These are phyloP conservation scores for Erebia epiphron DNA, from an alignment of 2,888 invertebrate species.

Conservation along the genomic window DNA sequence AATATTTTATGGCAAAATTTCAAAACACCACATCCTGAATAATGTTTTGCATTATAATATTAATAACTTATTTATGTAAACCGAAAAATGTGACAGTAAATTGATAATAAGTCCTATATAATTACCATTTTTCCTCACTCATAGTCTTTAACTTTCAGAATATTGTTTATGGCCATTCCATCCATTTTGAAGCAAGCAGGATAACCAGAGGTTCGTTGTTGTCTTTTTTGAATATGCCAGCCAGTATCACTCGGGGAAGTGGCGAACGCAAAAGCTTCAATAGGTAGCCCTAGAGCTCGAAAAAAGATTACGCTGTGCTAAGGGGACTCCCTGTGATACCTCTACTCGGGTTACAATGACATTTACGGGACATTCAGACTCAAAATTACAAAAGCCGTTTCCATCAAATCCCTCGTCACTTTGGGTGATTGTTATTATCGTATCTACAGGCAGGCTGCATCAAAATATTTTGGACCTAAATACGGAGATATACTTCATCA, in stretches of 20 bases:
- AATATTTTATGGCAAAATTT: slow-evolving; percentile 6
- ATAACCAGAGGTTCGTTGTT: neutral
- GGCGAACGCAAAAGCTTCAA: neutral
- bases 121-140: neutral
- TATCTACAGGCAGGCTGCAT: neutral
- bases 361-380: neutral
- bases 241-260: slow-evolving; percentile 6
- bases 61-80: too few relatives aligned
- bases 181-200: neutral
- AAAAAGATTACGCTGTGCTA: neutral
- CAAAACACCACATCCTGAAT: neutral
- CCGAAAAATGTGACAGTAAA: neutral
- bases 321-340: neutral
- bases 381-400: neutral
- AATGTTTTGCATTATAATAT: neutral
- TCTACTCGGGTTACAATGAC: neutral
- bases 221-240: neutral
- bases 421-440: neutral
- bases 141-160: neutral
- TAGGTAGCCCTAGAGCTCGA: neutral
- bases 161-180: neutral
- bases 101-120: neutral
- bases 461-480: neutral
- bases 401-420: neutral
- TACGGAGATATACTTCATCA: too few relatives aligned